Base-by-base conservation (phyloP, 2,888 invertebrate genomes). In the Ferrisia virgata region DNA sequence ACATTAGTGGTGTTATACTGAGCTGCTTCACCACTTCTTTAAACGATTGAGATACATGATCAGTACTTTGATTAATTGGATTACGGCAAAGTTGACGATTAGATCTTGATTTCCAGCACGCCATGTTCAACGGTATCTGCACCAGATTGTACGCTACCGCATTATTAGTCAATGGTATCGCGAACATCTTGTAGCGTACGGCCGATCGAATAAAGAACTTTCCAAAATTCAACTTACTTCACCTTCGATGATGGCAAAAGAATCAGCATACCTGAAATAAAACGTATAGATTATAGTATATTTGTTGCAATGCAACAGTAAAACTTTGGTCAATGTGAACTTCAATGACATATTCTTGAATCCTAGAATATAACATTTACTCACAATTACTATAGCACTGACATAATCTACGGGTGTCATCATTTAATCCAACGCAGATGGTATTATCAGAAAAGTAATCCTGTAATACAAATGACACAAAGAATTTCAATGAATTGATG, bases 21-120 rank as follows among this genome's bases (percentile, higher is more conserved):
- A 84, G 69, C n/a, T 84, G 84, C 13, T 64, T 33, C 3, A 6
- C 40, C 1, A 84, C 33, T 28, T 84, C 84, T 80, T 64, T 79
- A n/a, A 80, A 80, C 18, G 80, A 64, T 15, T 28, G 28, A 22
- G 80, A 43, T n/a, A 79, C 22, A 9, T n/a, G 28, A 4, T 80
- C 79, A 39, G 13, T n/a, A 9, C 8, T n/a, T 9, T 39, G 11
- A 39, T 9, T 47, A 18, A 72, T 18, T 18, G 28, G 47, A 72
- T n/a, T 64, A 8, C 22, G 5, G 18, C 13, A 31, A 25, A 72
- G 25, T 18, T 76, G 72, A 11, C 72, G 76, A 6, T 39, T 25
- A 43, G 83, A 76, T 40, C 76, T 83, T 13, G 72, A 83, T 47
- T 72, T 64, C 76, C 43, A 47, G 33, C 33, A 43, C 5, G 72